Conservation (phyloP, 2,113 vertebrate genomes). For the Centropristis striata region DNA sequence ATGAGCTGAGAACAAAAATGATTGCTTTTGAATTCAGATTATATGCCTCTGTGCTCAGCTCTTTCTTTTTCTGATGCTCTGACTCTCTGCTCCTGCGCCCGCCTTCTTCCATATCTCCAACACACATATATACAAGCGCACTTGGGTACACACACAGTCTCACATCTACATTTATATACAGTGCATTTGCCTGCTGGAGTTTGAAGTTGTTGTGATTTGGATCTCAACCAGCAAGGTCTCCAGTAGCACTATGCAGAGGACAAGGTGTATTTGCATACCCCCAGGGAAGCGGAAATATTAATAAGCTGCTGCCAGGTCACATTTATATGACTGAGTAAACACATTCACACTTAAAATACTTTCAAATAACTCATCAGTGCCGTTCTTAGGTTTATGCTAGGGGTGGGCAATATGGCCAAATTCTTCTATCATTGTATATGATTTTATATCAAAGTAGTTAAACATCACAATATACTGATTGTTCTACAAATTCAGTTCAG, state of each 20-base stretch:
- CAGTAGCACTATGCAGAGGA: constrained; percentile 70
- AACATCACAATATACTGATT: too few species aligned
- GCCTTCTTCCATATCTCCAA: constrained; percentile 22
- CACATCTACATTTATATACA: constrained; percentile 1
- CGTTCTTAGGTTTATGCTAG: background rate
- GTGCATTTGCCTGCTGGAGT: constrained; percentile 14
- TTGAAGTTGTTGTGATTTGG: constrained; percentile 60
- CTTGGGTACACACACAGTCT: background rate
- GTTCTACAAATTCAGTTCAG: too few species aligned
- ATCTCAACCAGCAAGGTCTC: constrained; percentile 58
- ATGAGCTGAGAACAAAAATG: constrained; percentile 80
- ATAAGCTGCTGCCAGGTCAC: constrained; percentile 70
- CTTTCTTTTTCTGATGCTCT: constrained; percentile 40
- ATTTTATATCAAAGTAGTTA: too few species aligned
- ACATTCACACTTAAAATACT: constrained; percentile 41
- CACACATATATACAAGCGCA: constrained; percentile 2
- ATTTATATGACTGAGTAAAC: constrained; percentile 75
- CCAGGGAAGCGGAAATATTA: constrained; percentile 76
- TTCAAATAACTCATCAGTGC: constrained; percentile 32
- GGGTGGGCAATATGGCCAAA: too few species aligned
- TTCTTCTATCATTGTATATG: too few species aligned
- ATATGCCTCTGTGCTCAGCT: constrained; percentile 60
- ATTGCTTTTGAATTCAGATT: constrained; percentile 79
- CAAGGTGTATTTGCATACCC: constrained; percentile 75
- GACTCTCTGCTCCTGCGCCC: constrained; percentile 11